Evolutionary conservation across 1,140 invertebrate species (phyloP).

Genomic region (Scaptomyza graminum): DNA sequence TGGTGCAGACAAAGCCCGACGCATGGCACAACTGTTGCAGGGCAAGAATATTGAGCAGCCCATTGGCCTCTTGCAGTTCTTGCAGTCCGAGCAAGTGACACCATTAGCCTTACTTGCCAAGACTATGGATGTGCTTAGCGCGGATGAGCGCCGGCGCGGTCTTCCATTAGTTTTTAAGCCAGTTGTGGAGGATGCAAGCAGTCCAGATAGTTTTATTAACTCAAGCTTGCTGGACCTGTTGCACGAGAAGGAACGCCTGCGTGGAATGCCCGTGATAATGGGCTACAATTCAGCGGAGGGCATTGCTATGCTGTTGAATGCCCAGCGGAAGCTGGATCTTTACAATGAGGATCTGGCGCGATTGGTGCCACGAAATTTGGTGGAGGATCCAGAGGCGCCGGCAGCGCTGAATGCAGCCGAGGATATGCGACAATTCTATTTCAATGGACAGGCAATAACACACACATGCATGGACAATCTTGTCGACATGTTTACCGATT

Average conservation of each 20-base stretch:
- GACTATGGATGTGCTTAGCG: conserved; percentile 47
- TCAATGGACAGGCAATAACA: conserved; percentile 53
- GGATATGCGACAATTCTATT: conserved; percentile 69
- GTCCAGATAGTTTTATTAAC: conserved; percentile 63
- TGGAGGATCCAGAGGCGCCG: conserved; percentile 30
- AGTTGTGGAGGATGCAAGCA: conserved; percentile 55
- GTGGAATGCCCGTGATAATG: conserved; percentile 67
- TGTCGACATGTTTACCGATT: conserved; percentile 63
- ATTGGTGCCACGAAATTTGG: conserved; percentile 60
- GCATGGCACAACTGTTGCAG: conserved; percentile 56
- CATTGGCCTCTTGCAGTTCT: conserved; percentile 47
- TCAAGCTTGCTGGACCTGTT: conserved; percentile 55
- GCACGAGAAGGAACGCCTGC: conserved; percentile 41
- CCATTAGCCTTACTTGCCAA: conserved; percentile 38
- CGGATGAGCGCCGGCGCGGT: conserved; percentile 71
- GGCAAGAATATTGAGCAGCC: conserved; percentile 41
- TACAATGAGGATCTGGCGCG: conserved; percentile 62
- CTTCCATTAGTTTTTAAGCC: conserved; percentile 74
- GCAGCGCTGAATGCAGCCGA: conserved; percentile 44
- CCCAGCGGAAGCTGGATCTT: conserved; percentile 52
- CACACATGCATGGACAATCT: conserved; percentile 53
- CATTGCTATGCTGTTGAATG: conserved; percentile 56
- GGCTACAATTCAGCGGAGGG: conserved; percentile 73
- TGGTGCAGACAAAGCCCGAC: conserved; percentile 43
- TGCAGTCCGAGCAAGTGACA: conserved; percentile 57